Base-by-base conservation (phyloP, 2,888 invertebrate species). In the Polyommatus icarus region DNA sequence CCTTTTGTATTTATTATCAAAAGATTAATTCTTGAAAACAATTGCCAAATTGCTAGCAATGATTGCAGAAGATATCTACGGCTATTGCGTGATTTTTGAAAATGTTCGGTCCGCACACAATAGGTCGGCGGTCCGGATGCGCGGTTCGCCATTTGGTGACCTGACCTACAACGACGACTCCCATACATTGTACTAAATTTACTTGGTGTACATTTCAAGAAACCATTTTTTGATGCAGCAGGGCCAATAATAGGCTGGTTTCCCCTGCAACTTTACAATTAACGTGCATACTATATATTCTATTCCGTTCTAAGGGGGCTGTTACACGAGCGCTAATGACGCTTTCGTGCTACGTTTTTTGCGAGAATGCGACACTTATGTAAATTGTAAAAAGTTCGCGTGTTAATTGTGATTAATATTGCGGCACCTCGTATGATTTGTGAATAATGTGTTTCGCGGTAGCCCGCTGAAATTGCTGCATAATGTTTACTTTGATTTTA, bases 381-480 rank as follows among this genome's bases (percentile, higher is more conserved):
- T 77, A 79, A 78, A 77, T 78, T 24, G 78, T 76, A 73, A 73
- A 72, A 73, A 78, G 80, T 77, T 83, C 76, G 84, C 84, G 82
- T 84, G 83, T 79, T 82, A 82, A 83, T 84, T 82, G 81, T 82
- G 83, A 84, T 84, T 84, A 84, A 83, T 81, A 79, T 76, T 78
- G 77, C 80, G 81, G 79, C 83, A 82, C 83, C 82, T 81, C 78
- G 78, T 73, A 46, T 78, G 79, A 79, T 80, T 80, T 76, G 81
- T 77, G 76, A 79, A 82, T 82, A 84, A 83, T 80, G 79, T 78
- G 80, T 79, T 80, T 73, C 46, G 12, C 10, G 73, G 73, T 24
- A 73, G 20, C 12, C 6, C 73, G 36, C 20, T 12, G 73, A 24
- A 46, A 20, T 20, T 20, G 40, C 46, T 73, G 73, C 24, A 46